These are phyloP conservation scores for Leptopilina syphax DNA, from an alignment of 2,888 invertebrate species.

Conservation along the genomic window DNA sequence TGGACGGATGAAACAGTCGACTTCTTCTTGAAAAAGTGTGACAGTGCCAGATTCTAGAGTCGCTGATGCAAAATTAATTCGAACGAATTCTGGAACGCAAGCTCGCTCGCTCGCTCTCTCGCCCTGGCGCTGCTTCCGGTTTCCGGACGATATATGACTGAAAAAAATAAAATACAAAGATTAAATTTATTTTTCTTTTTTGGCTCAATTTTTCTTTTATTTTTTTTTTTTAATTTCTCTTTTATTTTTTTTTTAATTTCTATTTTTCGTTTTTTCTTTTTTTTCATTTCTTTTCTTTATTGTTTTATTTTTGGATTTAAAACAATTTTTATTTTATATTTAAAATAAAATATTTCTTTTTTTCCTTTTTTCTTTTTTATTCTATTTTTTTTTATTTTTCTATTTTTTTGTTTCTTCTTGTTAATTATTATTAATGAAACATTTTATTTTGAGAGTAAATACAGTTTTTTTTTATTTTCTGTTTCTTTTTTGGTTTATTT, in stretches of 20 bases:
- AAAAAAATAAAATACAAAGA: constrained; percentile 12
- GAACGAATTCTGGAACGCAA: background rate
- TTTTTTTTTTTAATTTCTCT: too few relatives aligned
- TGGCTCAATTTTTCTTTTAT: background rate
- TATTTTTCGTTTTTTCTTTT: background rate
- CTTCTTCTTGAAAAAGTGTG: background rate
- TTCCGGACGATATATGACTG: constrained; percentile 8
- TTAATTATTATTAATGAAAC: too few relatives aligned
- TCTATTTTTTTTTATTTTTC: too few relatives aligned
- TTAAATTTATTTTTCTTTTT: background rate
- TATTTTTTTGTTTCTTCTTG: too few relatives aligned
- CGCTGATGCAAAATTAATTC: constrained; percentile 33
- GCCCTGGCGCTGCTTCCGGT: background rate
- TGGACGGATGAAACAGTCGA: background rate
- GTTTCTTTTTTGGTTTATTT: too few relatives aligned
- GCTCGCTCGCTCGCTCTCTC: background rate
- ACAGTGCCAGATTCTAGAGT: constrained; percentile 8
- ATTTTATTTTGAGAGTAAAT: too few relatives aligned
- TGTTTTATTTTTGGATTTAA: too few relatives aligned
- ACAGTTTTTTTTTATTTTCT: too few relatives aligned
- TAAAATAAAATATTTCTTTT: too few relatives aligned
- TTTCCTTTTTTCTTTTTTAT: too few relatives aligned
- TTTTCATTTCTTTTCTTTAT: background rate
- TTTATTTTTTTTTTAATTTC: too few relatives aligned
- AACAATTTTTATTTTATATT: too few relatives aligned